Evolutionary conservation across 2,113 vertebrate species (phyloP).

Genomic region (Bos javanicus): DNA sequence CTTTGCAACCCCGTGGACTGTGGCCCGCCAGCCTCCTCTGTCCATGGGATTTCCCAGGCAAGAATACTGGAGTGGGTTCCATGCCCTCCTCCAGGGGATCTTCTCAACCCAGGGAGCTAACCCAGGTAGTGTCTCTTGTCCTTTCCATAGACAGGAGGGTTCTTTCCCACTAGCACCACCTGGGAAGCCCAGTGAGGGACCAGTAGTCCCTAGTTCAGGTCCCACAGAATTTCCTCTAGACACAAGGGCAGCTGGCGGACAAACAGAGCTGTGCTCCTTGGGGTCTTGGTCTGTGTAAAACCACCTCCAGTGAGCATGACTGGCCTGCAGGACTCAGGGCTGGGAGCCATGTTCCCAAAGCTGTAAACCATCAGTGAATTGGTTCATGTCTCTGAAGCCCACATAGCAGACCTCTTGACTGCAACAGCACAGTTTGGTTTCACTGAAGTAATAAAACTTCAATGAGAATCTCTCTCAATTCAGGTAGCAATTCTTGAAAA

Average conservation of each 20-base stretch:
- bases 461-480: constrained; percentile 65
- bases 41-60: background rate
- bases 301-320: background rate
- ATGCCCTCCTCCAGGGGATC: background rate
- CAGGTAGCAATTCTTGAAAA: constrained; percentile 24
- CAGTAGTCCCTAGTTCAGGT: background rate
- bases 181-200: background rate
- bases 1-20: background rate
- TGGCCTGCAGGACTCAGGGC: background rate
- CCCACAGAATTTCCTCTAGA: background rate
- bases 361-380: background rate
- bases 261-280: background rate
- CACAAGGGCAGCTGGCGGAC: background rate
- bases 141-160: background rate
- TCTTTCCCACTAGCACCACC: background rate
- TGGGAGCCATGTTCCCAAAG: background rate
- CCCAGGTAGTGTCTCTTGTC: background rate
- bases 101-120: background rate
- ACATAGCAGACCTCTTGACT: background rate
- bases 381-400: background rate
- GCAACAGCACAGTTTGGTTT: background rate
- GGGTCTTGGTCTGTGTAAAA: background rate
- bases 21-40: background rate
- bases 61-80: background rate
- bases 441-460: background rate